A percentile compares a stretch with the other conserved stretches of the same genome.
phyloP scores from a whole-genome alignment of 2,113 vertebrate genomes.

The Brachyhypopomus gauderio region DNA sequence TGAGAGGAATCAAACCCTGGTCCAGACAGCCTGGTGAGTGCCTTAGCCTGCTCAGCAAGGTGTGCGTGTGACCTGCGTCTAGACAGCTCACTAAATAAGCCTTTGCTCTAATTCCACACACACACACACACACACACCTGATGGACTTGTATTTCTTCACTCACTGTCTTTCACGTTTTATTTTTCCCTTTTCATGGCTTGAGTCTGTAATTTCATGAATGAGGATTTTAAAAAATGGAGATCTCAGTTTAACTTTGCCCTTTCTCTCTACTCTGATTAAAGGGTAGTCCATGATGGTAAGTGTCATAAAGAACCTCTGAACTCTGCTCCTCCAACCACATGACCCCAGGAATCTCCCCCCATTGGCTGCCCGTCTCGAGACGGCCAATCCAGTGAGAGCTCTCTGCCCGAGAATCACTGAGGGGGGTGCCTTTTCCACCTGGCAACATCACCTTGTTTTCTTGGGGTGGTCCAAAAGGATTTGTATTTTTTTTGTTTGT shows the following conservation, averaged over 20 bases:
- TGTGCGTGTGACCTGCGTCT: background rate
- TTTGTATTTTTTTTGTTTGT: conserved; percentile 90
- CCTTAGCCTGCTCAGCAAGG: conserved; percentile 53
- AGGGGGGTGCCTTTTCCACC: conserved; percentile 92
- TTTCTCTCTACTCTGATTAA: conserved; percentile 99
- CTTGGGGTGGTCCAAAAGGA: conserved; percentile 92
- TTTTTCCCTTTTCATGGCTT: conserved; percentile 68
- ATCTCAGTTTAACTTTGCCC: conserved; percentile 99
- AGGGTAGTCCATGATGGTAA: conserved; percentile 99
- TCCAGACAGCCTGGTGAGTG: conserved; percentile 99
- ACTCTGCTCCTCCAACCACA: conserved; percentile 98
- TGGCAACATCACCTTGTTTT: conserved; percentile 97
- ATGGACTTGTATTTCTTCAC: conserved; percentile 40
- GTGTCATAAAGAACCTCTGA: conserved; percentile 99
- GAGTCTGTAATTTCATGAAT: conserved; percentile 74
- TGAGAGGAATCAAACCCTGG: conserved; percentile 96
- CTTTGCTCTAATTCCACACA: conserved; percentile 22
- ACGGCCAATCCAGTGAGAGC: conserved; percentile 98
- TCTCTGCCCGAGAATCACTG: conserved; percentile 97
- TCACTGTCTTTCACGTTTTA: conserved; percentile 58
- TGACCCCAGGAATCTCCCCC: conserved; percentile 98
- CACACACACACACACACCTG: conserved; percentile 44
- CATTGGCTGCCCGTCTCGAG: conserved; percentile 98
- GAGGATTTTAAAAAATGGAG: conserved; percentile 67
- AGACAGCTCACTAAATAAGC: conserved; percentile 37